Base-by-base conservation (phyloP, 2,888 invertebrate genomes). In the Epinotia nisella region DNA sequence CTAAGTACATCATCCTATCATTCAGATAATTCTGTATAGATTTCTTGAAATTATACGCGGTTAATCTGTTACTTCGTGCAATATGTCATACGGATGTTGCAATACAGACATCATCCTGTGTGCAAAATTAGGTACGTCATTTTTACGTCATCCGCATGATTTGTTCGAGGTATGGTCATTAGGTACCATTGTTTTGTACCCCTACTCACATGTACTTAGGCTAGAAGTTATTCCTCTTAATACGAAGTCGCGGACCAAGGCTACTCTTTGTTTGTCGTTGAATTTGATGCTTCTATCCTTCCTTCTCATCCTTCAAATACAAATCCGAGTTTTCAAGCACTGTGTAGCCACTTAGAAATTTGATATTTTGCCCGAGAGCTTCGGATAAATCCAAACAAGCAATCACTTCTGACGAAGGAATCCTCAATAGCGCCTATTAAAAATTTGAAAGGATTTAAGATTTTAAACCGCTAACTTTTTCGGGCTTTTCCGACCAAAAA, bases 371-470 rank as follows among this genome's bases (percentile, higher is more conserved):
- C 39, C 60, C 39, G 5, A 51, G 4, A 41, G 29, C 58, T n/a
- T 17, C 17, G 61, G 61, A 29, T 13, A 24, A 62, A 72, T 9
- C 56, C 15, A 72, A 55, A 65, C 17, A 60, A 56, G 55, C 60
- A 61, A 61, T 60, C 67, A 24, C 21, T 2, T 1, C 1, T 24
- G 65, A 39, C n/a, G 17, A 24, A 17, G n/a, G 35, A 59, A 41
- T 15, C 53, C 13, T 67, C 66, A 55, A 55, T 45, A 39, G 15
- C 17, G 41, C 29, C 58, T 64, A 64, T 69, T 73, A 53, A 58
- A 69, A 73, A 41, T 49, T 19, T 58, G 39, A 59, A 73, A 64
- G 73, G 73, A 62, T 58, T 71, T 62, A 56, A 51, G 7, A 29
- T 45, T n/a, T 58, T 59, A 67, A 72, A 21, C 66, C 49, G 7